Base-by-base conservation (phyloP, 2,888 invertebrate species). In the Tetanocera ferruginea region DNA sequence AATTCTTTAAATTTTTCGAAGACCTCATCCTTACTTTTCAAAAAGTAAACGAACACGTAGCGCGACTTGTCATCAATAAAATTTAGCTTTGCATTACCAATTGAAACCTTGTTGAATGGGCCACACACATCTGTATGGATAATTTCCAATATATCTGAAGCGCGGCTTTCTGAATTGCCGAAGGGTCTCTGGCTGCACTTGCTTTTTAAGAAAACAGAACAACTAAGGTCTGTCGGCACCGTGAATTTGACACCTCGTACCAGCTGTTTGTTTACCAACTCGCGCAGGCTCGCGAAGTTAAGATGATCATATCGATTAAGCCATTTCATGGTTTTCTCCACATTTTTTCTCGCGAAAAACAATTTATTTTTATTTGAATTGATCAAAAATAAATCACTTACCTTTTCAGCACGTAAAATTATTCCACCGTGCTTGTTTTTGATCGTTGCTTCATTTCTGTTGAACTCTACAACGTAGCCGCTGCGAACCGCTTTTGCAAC, bases 61-160 rank as follows among this genome's bases (percentile, higher is more conserved):
- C 72, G 57, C 1, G 57, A 72, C 51, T 64, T 74, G 51, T 64
- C 74, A 25, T 74, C 64, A 17, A 74, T 74, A 31, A 64, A 62
- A 25, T 49, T 49, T 5, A 74, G 25, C 0, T 43, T 37, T 9
- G 43, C 37, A 9, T 51, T 49, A 75, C 62, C 73, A 62, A 57
- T 60, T 19, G 64, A 64, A 2, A 9, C 2, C 28, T 62, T 49
- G 49, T 64, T 51, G 2, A 74, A 72, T n/a, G 80, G 80, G 0
- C 81, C 78, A 69, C 80, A 79, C 5, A 77, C 67, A 19, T 81
- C 78, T 1, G 69, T 69, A 9, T 70, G 70, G n/a, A 52, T n/a
- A 49, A 70, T 17, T 28, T 70, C 52, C 23, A 52, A n/a, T 28
- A 52, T 51, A 11, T 70, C 31, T 19, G 52, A 14, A 51, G 52